These are phyloP conservation scores for Andrena flavipes DNA, from an alignment of 2,888 invertebrate genomes.

Conservation along the genomic window DNA sequence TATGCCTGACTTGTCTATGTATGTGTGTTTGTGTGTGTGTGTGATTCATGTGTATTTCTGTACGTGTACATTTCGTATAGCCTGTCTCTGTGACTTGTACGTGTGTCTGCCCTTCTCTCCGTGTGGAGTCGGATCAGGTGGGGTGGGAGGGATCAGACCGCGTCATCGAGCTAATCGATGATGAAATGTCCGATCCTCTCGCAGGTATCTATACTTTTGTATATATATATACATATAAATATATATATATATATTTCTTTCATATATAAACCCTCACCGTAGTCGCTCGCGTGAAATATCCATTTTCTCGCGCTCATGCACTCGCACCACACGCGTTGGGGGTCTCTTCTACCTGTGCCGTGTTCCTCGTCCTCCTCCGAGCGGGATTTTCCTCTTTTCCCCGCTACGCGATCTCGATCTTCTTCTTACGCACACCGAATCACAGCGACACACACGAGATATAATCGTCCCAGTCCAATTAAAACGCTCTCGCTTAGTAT, in stretches of 20 bases:
- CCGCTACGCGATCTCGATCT: not conserved
- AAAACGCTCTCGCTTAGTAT: conserved; percentile 67
- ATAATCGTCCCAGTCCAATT: conserved; percentile 68
- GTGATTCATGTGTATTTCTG: conserved; percentile 14
- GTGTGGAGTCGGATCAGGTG: conserved; percentile 39
- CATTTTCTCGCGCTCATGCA: conserved; percentile 38
- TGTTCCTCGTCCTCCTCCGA: not conserved
- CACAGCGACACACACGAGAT: conserved; percentile 59
- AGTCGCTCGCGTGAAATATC: conserved; percentile 48
- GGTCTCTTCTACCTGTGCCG: conserved; percentile 4
- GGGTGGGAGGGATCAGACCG: conserved; percentile 56
- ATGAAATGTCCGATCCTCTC: conserved; percentile 54
- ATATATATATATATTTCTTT: conserved; percentile 24
- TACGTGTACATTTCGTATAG: conserved; percentile 14
- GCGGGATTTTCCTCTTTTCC: not conserved
- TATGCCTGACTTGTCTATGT: conserved; percentile 1
- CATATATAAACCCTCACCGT: conserved; percentile 57
- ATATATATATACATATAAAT: conserved; percentile 69
- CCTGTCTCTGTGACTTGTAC: conserved; percentile 20
- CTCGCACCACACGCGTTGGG: conserved; percentile 18
- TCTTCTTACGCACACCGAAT: conserved; percentile 47
- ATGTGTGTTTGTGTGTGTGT: not conserved
- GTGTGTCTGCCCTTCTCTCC: conserved; percentile 26
- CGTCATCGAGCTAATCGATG: conserved; percentile 58
- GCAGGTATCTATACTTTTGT: conserved; percentile 65